Base-by-base conservation (phyloP, 2,888 invertebrate genomes). In the Synanthedon andrenaeformis region DNA sequence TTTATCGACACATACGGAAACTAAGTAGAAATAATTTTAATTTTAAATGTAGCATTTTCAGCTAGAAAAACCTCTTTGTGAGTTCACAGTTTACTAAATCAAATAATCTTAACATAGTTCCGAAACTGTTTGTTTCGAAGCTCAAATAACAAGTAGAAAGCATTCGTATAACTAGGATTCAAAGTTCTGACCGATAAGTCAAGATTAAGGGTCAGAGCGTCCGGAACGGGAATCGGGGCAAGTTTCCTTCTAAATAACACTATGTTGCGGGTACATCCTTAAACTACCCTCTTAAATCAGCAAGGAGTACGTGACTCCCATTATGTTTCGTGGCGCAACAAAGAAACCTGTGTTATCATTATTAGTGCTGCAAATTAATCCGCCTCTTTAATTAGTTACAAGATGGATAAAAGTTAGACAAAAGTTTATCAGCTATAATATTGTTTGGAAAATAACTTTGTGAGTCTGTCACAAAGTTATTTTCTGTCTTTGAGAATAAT, bases 211-310 rank as follows among this genome's bases (percentile, higher is more conserved):
- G 61, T 60, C 57, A 57, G 55, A 56, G 55, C 58, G 59, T 58
- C 57, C 58, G 55, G 58, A 59, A 35, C 49, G 23, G 42, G 23
- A 59, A 58, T 59, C 53, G 58, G 59, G 62, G 62, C 62, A 67
- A 67, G 65, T 66, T 68, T 60, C 55, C 54, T 57, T 62, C 66
- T 63, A 70, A 68, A 68, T 68, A 61, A 61, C 59, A 58, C 55
- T 57, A 54, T 60, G 58, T 58, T 42, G 51, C 49, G 51, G 51
- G 51, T 12, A 28, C 35, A 54, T 55, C 57, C 55, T 56, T 56
- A 54, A 68, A 67, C 59, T 63, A 62, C 58, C 60, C 61, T 54
- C 59, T 61, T 61, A 55, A 61, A 56, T 57, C 53, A 45, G 58
- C 45, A 11, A 17, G 5, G 49, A 49, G 49, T 64, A 67, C 64